Evolutionary conservation across 2,888 invertebrate species (phyloP).

Genomic region (Drosophila cognata): DNA sequence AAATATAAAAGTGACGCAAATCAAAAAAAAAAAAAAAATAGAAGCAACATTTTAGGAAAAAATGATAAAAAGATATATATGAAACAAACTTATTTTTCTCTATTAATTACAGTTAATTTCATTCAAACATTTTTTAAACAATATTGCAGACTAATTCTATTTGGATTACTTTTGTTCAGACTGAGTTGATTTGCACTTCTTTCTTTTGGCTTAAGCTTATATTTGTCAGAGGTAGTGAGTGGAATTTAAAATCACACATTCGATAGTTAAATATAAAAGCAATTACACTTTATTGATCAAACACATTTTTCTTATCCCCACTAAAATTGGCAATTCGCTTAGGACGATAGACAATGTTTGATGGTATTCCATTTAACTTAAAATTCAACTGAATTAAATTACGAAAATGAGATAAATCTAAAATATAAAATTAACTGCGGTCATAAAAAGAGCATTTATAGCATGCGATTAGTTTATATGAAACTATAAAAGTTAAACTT

Average conservation of each 20-base stretch:
- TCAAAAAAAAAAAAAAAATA: neutral
- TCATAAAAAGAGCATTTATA: neutral
- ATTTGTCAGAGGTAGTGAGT: neutral
- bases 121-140: neutral
- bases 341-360: neutral
- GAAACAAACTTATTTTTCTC: too few relatives aligned
- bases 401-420: neutral
- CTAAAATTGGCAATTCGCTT: neutral
- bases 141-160: neutral
- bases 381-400: neutral
- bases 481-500: neutral
- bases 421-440: neutral
- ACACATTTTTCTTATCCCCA: neutral
- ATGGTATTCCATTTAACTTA: neutral
- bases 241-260: neutral
- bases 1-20: neutral
- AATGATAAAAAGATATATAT: neutral
- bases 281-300: neutral
- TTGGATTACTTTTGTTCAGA: neutral
- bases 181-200: too few relatives aligned
- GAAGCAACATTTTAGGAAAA: neutral
- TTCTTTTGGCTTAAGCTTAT: neutral
- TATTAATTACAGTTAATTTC: neutral
- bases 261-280: neutral
- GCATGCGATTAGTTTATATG: neutral